Base-by-base conservation (phyloP, 2,797 vertebrate species). In the Sebastes aleutianus region DNA sequence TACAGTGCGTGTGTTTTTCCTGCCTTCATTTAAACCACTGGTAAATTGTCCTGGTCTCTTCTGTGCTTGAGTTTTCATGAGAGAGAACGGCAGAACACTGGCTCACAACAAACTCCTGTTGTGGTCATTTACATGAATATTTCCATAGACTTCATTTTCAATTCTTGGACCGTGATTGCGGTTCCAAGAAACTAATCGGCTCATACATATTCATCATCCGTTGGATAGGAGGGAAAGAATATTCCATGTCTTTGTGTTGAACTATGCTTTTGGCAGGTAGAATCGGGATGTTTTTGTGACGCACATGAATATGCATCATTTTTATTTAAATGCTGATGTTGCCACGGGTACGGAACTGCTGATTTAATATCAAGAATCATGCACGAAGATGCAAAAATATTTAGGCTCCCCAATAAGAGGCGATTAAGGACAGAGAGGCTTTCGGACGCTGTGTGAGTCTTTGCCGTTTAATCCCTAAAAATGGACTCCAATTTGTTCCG, bases 381-480 rank as follows among this genome's bases (percentile, higher is more conserved):
- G 34, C 56, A 65, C 8, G 12, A 36, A 69, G 43, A 70, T 54
- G 10, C 50, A 24, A 47, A 77, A 87, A 66, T 57, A 67, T 76
- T 73, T 66, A 53, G 9, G 27, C 59, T 78, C 56, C 36, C 11
- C 18, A 65, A 36, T 71, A 53, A 62, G 70, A 78, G 57, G 50
- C 9, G 9, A 82, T 85, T 76, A 62, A 64, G 71, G 59, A 63
- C 72, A 67, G 16, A 12, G 32, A 78, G 36, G 73, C 56, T 72
- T 82, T 79, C 54, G 24, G 29, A 5, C 54, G 58, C 34, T 63
- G 14, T 72, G 31, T 64, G 70, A 61, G 14, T 76, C 14, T 71
- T 54, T 77, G 70, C 63, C 39, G 27, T 58, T 50, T 84, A 85
- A 86, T 85, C 80, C 72, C 76, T 61, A 79, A 78, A 85, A 85